Conservation (phyloP, 2,113 vertebrate genomes). For the Polypterus bichir region DNA sequence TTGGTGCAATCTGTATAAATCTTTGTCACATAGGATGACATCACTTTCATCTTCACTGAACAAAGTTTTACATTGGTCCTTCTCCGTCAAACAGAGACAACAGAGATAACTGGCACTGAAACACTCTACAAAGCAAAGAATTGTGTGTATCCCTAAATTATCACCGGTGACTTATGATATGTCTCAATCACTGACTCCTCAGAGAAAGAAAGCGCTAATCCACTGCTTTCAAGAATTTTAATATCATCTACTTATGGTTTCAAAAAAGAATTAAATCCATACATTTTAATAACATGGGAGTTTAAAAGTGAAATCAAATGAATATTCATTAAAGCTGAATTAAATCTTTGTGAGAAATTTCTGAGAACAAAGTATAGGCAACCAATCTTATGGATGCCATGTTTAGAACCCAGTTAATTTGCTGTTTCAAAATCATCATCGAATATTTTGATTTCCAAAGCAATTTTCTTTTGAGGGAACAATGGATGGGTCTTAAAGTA, state of each 20-base stretch:
- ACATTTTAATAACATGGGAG: conserved; percentile 16
- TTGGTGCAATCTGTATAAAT: no score
- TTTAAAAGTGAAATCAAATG: conserved; percentile 16
- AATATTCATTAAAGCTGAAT: conserved; percentile 13
- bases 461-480: conserved; percentile 2
- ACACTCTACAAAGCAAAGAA: no score
- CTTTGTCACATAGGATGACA: no score
- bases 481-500: no score
- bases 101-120: no score
- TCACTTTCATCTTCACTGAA: no score
- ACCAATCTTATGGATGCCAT: conserved; percentile 13
- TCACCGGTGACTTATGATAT: no score
- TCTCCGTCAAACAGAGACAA: no score
- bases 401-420: not conserved
- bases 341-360: conserved; percentile 12
- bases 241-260: conserved; percentile 11
- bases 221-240: conserved; percentile 8
- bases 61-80: no score
- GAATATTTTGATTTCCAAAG: conserved; percentile 1
- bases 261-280: conserved; percentile 14
- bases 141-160: no score
- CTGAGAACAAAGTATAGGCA: conserved; percentile 13
- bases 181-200: not conserved
- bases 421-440: conserved; percentile 1
- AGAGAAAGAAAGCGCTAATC: conserved; percentile 7